Conservation (phyloP, 2,888 invertebrate genomes). For the Polyploca ridens region DNA sequence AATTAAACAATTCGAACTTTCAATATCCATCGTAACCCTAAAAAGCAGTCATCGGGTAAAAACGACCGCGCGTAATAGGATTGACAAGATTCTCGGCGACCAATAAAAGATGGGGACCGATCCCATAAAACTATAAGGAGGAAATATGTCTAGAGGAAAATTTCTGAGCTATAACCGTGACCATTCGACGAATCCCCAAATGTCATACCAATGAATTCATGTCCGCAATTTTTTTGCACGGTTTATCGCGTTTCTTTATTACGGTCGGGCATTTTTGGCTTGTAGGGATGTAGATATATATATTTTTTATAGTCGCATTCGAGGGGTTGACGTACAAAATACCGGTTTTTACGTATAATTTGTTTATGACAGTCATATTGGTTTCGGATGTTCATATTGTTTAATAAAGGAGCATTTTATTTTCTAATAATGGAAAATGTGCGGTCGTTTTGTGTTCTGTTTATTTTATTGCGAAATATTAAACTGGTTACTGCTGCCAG, state of each 20-base stretch:
- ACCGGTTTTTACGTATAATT: slow-evolving; percentile 72
- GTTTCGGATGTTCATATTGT: slow-evolving; percentile 54
- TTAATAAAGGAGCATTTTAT: slow-evolving; percentile 53
- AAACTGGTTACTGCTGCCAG: slow-evolving; percentile 4
- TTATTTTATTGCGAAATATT: slow-evolving; percentile 36
- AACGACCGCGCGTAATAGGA: slow-evolving; percentile 70
- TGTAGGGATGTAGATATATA: slow-evolving; percentile 49
- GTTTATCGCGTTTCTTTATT: slow-evolving; percentile 83
- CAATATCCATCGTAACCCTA: slow-evolving; percentile 60
- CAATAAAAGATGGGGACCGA: slow-evolving; percentile 79
- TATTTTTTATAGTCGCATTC: slow-evolving; percentile 63
- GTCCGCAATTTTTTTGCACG: slow-evolving; percentile 77
- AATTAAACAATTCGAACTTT: slow-evolving; percentile 64
- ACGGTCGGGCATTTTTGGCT: slow-evolving; percentile 73
- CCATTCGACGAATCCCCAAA: slow-evolving; percentile 77
- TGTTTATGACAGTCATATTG: slow-evolving; percentile 78
- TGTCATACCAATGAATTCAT: slow-evolving; percentile 85
- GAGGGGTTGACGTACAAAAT: slow-evolving; percentile 57
- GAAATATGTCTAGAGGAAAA: slow-evolving; percentile 70
- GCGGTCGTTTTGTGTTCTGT: slow-evolving; percentile 26
- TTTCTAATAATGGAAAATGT: slow-evolving; percentile 41
- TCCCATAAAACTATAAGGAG: slow-evolving; percentile 81
- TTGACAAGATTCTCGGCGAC: slow-evolving; percentile 77
- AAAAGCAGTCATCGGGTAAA: slow-evolving; percentile 46
- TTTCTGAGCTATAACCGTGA: slow-evolving; percentile 68